Base-by-base conservation (phyloP, 1,140 invertebrate species). In the Cepaea nemoralis region DNA sequence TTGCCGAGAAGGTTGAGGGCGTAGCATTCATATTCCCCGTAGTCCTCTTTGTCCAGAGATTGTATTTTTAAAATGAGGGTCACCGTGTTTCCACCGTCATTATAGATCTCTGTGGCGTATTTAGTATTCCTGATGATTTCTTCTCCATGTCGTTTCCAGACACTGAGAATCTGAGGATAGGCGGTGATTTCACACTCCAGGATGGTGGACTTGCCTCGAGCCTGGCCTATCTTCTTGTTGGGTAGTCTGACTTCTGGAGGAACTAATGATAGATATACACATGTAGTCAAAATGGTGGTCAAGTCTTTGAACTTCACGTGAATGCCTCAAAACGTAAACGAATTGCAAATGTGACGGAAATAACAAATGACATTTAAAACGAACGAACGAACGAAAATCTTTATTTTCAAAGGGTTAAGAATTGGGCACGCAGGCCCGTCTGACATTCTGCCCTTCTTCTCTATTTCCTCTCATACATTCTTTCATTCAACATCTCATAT, bases 111-210 rank as follows among this genome's bases (percentile, higher is more conserved):
- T 81, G 97, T 95, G 70, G 92, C 93, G 91, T 97, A 97, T 90
- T 97, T 97, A 66, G 94, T 93, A 82, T 79, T 84, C 42, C 77
- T 84, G 0, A 96, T 87, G 12, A 96, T 93, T 73, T 94, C 93
- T 24, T 94, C 95, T 82, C 96, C 95, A 6, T 93, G 92, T 42
- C 94, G 93, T 87, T 97, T 95, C 97, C 97, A 98, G 86, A 96
- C 96, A 74, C 94, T 94, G 0, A 97, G 93, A 0, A 96, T 94
- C 85, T 96, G 95, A 0, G 97, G 97, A 89, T 94, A 97, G 0
- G 96, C 96, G 91, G 98, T 96, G 0, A 97, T 94, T 88, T 96
- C 94, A 87, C 97, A 98, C 90, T 97, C 95, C 6, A 97, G 91
- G 16, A 94, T 93, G 78, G 94, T 90, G 48, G 87, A 84, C 81